Evolutionary conservation across 2,797 vertebrate genomes (phyloP).

Genomic region (Bovichtus variegatus): DNA sequence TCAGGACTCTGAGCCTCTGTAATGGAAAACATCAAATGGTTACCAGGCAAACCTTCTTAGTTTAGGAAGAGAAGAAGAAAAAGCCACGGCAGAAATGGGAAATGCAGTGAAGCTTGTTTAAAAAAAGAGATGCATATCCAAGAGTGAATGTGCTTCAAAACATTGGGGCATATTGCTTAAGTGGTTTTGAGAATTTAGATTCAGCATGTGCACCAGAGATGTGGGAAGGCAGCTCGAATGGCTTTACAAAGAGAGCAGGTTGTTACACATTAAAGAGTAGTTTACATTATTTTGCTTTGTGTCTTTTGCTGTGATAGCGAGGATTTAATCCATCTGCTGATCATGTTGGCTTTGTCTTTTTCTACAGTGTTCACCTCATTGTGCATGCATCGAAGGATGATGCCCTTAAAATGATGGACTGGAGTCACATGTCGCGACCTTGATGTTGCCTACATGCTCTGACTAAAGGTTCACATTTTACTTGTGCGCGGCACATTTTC

Average conservation of each 20-base stretch:
- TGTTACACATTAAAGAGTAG: conserved; percentile 26
- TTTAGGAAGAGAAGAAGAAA: conserved; percentile 30
- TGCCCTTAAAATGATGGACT: conserved; percentile 59
- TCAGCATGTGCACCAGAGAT: conserved; percentile 30
- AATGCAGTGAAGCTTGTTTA: conserved; percentile 30
- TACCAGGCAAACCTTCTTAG: conserved; percentile 38
- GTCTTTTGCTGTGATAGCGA: conserved; percentile 12
- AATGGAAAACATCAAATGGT: conserved; percentile 80
- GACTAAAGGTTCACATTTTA: conserved; percentile 54
- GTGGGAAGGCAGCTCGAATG: conserved; percentile 18
- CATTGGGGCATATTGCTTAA: conserved; percentile 17
- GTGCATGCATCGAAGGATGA: conserved; percentile 44
- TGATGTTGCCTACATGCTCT: conserved; percentile 43
- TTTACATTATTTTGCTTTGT: conserved; percentile 18
- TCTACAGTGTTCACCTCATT: conserved; percentile 48
- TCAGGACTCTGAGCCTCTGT: conserved; percentile 61
- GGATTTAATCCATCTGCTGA: conserved; percentile 53
- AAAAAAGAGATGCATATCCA: conserved; percentile 23
- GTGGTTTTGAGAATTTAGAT: conserved; percentile 55
- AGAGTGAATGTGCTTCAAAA: conserved; percentile 35
- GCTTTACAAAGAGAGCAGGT: conserved; percentile 28
- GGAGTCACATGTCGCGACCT: conserved; percentile 54
- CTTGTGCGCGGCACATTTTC: conserved; percentile 6
- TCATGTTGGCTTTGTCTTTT: conserved; percentile 40
- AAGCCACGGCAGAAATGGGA: conserved; percentile 19